Evolutionary conservation across 1,140 invertebrate species (phyloP), one percentile per base, ranked within the genome.

Genomic region (Diorhabda carinulata): DNA sequence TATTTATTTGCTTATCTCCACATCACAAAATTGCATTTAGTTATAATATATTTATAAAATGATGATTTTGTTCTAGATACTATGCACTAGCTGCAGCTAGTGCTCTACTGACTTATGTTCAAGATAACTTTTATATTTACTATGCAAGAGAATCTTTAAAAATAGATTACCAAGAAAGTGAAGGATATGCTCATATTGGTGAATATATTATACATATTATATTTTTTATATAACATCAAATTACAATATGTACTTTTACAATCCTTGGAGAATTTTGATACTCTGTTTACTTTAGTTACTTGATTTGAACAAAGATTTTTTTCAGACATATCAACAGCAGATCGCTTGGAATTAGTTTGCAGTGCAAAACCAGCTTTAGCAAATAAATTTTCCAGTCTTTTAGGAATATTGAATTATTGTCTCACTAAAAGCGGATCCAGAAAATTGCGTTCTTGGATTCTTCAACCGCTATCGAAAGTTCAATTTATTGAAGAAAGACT

Each of bases 101-200:
- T 60, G 94, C 93, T 3, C 82, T 97, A 3, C 79, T 96, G 2
- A 93, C 91, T 76, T 97, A 96, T 79, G 84, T 95, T 3, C 92
- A 95, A 80, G 88, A 88, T 70, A 87, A 90, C 68, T 89, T 94
- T 76, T 91, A 90, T 73, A 83, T 93, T 25, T 83, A 90, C 9
- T 95, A 92, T 82, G 87, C 89, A 4, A 87, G 89, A 58, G 87
- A 89, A 75, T 92, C 93, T 0, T 81, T 97, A 58, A 92, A 90
- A 81, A 85, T 97, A 60, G 87, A 91, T 69, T 97, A 92, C 81
- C 88, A 92, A 79, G 89, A 88, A 43, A 90, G 92, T 52, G 89
- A 94, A 82, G 88, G 94, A 72, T 90, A 90, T n/a, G 91, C 91
- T 76, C 84, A 92, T 72, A 94, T 98, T 76, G 93, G 93, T 94